Conservation (phyloP, 2,113 vertebrate species). For the Oceanites oceanicus region DNA sequence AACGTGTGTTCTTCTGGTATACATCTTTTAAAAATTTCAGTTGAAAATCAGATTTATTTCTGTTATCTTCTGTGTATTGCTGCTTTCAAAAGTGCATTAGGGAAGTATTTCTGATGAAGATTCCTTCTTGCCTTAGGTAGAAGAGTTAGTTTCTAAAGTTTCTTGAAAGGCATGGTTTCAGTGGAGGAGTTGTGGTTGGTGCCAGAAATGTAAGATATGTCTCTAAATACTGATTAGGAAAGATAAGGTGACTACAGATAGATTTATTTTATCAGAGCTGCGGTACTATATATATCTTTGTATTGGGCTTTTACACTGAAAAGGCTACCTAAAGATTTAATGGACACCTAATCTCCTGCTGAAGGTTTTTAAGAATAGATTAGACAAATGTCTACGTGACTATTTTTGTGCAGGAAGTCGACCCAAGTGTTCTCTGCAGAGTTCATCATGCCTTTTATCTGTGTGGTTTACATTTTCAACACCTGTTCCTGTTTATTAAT, state of each 20-base stretch:
- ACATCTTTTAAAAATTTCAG: background rate
- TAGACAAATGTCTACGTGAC: background rate
- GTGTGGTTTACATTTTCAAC: background rate
- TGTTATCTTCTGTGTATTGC: background rate
- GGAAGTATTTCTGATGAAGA: background rate
- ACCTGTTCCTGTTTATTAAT: background rate
- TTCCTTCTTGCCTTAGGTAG: background rate
- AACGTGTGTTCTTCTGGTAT: background rate
- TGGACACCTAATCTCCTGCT: background rate
- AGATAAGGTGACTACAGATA: background rate
- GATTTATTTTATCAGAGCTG: background rate
- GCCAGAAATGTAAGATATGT: background rate
- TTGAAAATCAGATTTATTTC: background rate
- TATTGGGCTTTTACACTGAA: background rate
- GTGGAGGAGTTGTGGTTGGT: background rate
- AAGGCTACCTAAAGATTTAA: background rate
- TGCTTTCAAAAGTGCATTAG: background rate
- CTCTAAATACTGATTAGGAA: background rate
- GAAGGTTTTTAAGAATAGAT: slow-evolving; percentile 7
- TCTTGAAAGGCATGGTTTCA: background rate
- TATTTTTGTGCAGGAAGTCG: slow-evolving; percentile 2
- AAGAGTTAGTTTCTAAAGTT: background rate
- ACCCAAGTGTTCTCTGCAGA: background rate
- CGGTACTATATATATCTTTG: background rate
- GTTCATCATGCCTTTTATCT: background rate